phyloP scores from a whole-genome alignment of 1,140 invertebrate species.

The Pogonus chalceus region DNA sequence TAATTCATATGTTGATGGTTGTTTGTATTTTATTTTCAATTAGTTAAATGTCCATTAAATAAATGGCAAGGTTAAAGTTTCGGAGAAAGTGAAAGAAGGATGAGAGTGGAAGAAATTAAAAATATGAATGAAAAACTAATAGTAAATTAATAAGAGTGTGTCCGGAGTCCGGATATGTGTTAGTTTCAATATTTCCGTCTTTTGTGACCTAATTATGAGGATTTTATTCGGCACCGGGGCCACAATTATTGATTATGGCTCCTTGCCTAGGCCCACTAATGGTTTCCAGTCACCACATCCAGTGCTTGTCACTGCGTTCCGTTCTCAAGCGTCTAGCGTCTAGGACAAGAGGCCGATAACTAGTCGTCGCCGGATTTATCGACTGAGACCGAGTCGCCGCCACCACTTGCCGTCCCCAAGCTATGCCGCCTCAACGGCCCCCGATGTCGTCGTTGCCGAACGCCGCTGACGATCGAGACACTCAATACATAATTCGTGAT shows the following conservation, averaged over 20 bases:
- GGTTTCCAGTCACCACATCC: neutral
- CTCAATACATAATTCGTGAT: neutral
- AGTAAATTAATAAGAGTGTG: no score
- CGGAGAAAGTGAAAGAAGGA: no score
- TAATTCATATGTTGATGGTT: no score
- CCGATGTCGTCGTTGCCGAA: no score
- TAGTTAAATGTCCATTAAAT: no score
- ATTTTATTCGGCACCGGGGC: neutral
- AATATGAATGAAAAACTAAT: no score
- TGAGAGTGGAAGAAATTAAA: no score
- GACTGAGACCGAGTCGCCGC: neutral
- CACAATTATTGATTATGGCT: constrained; percentile 6
- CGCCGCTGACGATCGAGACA: neutral
- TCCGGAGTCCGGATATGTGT: no score
- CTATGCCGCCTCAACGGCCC: neutral
- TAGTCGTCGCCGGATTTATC: neutral
- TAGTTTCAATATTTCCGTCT: neutral
- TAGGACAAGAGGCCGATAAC: neutral
- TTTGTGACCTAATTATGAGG: neutral
- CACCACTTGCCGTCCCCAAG: neutral
- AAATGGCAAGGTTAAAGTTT: no score
- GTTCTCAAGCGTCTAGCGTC: no score
- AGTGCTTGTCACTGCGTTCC: neutral
- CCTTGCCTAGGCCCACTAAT: constrained; percentile 4
- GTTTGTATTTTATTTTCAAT: no score